Evolutionary conservation across 1,140 invertebrate genomes (phyloP).

Genomic region (Tetraneura akinire): DNA sequence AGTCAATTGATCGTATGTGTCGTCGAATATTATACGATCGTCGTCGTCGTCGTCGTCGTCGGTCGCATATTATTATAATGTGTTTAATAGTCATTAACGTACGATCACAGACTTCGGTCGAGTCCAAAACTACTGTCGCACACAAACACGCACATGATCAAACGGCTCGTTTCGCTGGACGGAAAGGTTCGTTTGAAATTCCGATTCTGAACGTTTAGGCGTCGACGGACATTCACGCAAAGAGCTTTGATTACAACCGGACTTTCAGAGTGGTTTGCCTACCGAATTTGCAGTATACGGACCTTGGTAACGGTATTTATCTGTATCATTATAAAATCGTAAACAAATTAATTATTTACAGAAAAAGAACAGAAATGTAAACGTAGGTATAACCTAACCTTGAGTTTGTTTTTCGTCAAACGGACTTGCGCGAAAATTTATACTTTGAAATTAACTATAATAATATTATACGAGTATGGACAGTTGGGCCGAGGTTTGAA

Average conservation of each 20-base stretch:
- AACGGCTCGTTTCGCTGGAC: not conserved
- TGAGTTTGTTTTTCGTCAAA: no score
- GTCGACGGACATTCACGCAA: not conserved
- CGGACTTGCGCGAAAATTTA: no score
- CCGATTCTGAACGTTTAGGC: no score
- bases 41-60: not conserved
- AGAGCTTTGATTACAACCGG: no score
- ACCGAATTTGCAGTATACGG: no score
- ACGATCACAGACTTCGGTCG: not conserved
- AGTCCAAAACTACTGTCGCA: not conserved
- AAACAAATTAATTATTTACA: no score
- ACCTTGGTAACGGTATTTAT: not conserved
- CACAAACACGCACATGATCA: not conserved
- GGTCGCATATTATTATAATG: not conserved
- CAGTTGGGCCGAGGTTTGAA: slow-evolving; percentile 33
- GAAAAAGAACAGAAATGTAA: no score
- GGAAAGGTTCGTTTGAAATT: not conserved
- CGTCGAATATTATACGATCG: slow-evolving; percentile 22
- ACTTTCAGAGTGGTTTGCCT: no score
- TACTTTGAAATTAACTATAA: no score
- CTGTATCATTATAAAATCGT: no score
- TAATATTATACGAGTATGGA: not conserved
- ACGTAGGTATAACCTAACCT: no score
- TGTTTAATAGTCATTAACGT: not conserved
- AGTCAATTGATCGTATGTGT: slow-evolving; percentile 41